Evolutionary conservation across 1,140 invertebrate genomes (phyloP), one percentile per base, ranked within the genome.

Genomic region (Oryctes rhinoceros): DNA sequence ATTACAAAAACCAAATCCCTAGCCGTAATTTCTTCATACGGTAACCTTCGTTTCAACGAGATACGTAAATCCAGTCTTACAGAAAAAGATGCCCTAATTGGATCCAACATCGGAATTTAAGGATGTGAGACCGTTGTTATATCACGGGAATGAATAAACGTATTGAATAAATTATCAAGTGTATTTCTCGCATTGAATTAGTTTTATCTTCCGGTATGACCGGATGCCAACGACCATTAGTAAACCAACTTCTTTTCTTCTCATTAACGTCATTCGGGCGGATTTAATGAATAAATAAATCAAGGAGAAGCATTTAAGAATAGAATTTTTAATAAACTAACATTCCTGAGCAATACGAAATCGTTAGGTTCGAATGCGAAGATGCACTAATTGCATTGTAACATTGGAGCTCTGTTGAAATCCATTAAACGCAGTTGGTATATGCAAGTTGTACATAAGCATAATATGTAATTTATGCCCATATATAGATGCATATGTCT

Each of bases 121-220:
- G 20, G 15, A 20, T 18, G 20, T 20, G 53, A 62, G 20, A 5
- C 53, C 53, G 20, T 3, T 30, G 9, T 10, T 44, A 9, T 71
- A 71, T 71, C 65, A 71, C 35, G 24, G 24, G 4, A 11, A 71
- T 71, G 65, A 71, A 71, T 37, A 71, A 71, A 71, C 35, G 65
- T 37, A 71, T 37, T 71, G 65, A 71, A 71, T 71, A 71, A 71
- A 71, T 71, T 71, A 71, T 71, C 65, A 71, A 71, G 24, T 71
- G 35, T 71, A 30, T 37, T 71, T 71, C 65, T 71, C 65, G 65
- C 20, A 35, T 4, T 37, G 65, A 30, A 71, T 30, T 71, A 71
- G 65, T 71, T 71, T 9, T 30, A 35, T 71, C 65, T 71, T 71
- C 65, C 65, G 65, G 65, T 71, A 71, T 71, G 20, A 24, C 65